Evolutionary conservation across 2,888 invertebrate genomes (phyloP), one percentile per base, ranked within the genome.

Genomic region (Scaptodrosophila latifasciaeformis): DNA sequence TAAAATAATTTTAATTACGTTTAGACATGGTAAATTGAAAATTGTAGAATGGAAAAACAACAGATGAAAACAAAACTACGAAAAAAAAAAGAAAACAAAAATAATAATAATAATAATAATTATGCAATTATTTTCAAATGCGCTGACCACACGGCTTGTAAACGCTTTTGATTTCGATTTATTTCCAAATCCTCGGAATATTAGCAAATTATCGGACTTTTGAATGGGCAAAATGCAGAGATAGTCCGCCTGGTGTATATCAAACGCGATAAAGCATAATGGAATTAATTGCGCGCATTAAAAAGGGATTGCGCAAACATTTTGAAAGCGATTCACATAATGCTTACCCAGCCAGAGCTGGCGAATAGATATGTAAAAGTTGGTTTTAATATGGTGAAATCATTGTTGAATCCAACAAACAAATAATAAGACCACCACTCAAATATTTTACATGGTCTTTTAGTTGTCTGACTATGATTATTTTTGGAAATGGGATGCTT

Each of bases 1-100:
- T 76, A 67, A 72, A 79, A 80, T 80, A 63, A 75, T 75, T 80
- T 74, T 65, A 80, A 78, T 75, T 80, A 80, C 78, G 75, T 62
- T 65, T 54, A 50, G 51, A 56, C 56, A 62, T 54, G 54, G n/a
- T n/a, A 75, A 71, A 78, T 62, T 58, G 59, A 51, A 48, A 67
- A 62, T 51, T 48, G 43, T 62, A 56, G 40, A 59, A 49, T 13
- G 15, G 53, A 54, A 62, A 54, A 43, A 53, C 68, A 59, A 43
- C 47, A 50, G n/a, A n/a, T 39, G 51, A 45, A n/a, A n/a, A n/a
- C n/a, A n/a, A n/a, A n/a, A n/a, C n/a, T n/a, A n/a, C n/a, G n/a
- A n/a, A n/a, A n/a, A n/a, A n/a, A n/a, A n/a, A n/a, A n/a, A n/a
- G n/a, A n/a, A n/a, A n/a, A n/a, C n/a, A n/a, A n/a, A n/a, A n/a